phyloP scores from a whole-genome alignment of 2,113 vertebrate genomes.

The Ploceus nigricollis region DNA sequence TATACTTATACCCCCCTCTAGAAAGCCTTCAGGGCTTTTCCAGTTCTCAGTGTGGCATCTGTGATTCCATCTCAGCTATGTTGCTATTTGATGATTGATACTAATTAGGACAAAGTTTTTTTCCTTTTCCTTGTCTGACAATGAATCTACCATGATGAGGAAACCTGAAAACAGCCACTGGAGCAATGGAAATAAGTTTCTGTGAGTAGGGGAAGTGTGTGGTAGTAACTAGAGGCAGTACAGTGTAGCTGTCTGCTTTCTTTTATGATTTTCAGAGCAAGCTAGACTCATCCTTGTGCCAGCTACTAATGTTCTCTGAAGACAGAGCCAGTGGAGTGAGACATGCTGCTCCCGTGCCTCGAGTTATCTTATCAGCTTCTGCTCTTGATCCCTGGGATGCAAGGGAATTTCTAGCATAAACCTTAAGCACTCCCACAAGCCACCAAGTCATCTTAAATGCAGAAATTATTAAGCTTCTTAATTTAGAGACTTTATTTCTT shows the following conservation, averaged over 20 bases:
- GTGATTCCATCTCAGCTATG: background rate
- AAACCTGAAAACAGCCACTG: background rate
- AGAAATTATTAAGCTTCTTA: constrained; percentile 78
- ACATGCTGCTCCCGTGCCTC: background rate
- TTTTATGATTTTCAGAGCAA: constrained; percentile 15
- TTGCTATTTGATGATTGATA: background rate
- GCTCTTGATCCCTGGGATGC: constrained; percentile 62
- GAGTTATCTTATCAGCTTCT: constrained; percentile 68
- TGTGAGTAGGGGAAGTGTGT: background rate
- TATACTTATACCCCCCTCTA: fast-evolving
- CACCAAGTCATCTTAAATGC: constrained; percentile 66
- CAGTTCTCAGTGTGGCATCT: background rate
- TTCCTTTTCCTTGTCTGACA: background rate
- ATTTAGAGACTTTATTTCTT: constrained; percentile 73
- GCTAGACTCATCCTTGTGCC: background rate
- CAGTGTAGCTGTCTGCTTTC: background rate
- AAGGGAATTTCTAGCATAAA: constrained; percentile 69
- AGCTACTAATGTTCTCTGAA: constrained; percentile 38
- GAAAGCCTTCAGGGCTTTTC: background rate
- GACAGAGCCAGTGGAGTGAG: constrained; percentile 62
- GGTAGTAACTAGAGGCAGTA: background rate
- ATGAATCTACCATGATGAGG: background rate
- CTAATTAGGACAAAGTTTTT: background rate
- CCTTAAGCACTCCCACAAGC: constrained; percentile 49
- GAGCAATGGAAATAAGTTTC: background rate